These are phyloP conservation scores for Epistrophe grossulariae DNA, from an alignment of 2,888 invertebrate genomes.

Conservation along the genomic window DNA sequence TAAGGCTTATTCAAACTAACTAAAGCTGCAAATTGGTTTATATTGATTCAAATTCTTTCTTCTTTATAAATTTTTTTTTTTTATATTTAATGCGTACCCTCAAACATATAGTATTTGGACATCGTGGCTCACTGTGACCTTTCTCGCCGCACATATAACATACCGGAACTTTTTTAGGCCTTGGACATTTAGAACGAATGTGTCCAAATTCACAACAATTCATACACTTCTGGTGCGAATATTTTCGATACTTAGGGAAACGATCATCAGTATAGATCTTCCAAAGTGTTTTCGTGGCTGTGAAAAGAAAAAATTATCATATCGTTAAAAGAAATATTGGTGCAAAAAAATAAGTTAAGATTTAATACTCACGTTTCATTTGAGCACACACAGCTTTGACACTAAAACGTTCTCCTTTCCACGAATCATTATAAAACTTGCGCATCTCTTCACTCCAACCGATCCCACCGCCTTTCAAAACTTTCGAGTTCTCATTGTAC, in stretches of 20 bases:
- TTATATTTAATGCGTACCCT: constrained; percentile 85
- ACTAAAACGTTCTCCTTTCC: constrained; percentile 87
- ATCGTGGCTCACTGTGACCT: constrained; percentile 88
- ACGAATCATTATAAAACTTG: constrained; percentile 87
- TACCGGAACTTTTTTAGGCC: constrained; percentile 85
- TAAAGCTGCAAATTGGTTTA: too few relatives aligned
- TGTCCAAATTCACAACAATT: constrained; percentile 88
- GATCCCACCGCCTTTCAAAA: constrained; percentile 70
- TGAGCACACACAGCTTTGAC: constrained; percentile 85
- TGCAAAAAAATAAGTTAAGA: too few relatives aligned
- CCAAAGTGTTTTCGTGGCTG: constrained; percentile 79
- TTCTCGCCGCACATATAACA: constrained; percentile 89
- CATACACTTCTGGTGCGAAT: constrained; percentile 85
- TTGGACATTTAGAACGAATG: constrained; percentile 86
- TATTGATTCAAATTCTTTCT: too few relatives aligned
- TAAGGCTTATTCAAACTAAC: too few relatives aligned
- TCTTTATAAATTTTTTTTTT: too few relatives aligned
- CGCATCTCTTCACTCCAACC: constrained; percentile 85
- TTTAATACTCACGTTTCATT: constrained; percentile 87
- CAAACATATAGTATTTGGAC: constrained; percentile 89
- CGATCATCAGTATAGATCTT: constrained; percentile 80
- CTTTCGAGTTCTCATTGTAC: constrained; percentile 63
- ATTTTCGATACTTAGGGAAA: constrained; percentile 77
- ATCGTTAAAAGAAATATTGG: neutral
- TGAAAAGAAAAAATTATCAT: constrained; percentile 23